A percentile compares a stretch with the other conserved stretches of the same genome.
phyloP scores from a whole-genome alignment of 2,113 vertebrate species.

The Gulo gulo region DNA sequence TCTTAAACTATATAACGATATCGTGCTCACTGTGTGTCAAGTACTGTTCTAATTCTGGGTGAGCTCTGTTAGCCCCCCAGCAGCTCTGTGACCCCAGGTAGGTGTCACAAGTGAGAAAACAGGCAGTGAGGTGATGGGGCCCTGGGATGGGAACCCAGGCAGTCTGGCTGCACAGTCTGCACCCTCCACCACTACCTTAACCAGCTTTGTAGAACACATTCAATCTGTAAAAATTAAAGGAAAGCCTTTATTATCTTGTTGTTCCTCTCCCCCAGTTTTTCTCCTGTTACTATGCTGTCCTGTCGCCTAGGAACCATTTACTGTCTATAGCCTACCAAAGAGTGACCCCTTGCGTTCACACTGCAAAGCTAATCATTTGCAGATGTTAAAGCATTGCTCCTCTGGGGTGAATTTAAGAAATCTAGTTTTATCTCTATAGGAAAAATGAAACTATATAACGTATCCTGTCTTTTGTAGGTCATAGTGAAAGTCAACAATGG shows the following conservation, averaged over 20 bases:
- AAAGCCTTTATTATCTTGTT: not conserved
- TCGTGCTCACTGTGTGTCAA: not conserved
- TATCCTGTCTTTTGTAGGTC: constrained; percentile 83
- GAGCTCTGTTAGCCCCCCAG: not conserved
- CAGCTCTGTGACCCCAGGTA: not conserved
- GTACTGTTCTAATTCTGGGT: not conserved
- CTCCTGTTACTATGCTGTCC: not conserved
- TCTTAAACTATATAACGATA: not conserved
- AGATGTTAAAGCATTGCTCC: not conserved
- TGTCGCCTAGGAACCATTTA: not conserved
- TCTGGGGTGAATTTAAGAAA: constrained; percentile 13
- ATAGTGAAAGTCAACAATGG: constrained; percentile 91
- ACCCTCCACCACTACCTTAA: not conserved
- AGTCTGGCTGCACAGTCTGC: not conserved
- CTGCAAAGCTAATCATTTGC: not conserved
- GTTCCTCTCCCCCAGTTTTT: not conserved
- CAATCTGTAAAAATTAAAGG: not conserved
- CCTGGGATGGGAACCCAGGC: not conserved
- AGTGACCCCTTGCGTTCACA: constrained; percentile 71
- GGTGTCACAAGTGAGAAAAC: not conserved
- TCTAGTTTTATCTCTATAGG: not conserved
- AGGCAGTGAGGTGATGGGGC: not conserved
- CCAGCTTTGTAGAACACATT: not conserved
- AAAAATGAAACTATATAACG: not conserved
- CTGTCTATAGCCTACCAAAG: constrained; percentile 21